phyloP scores from a whole-genome alignment of 2,113 vertebrate species.

The Eclectus roratus region DNA sequence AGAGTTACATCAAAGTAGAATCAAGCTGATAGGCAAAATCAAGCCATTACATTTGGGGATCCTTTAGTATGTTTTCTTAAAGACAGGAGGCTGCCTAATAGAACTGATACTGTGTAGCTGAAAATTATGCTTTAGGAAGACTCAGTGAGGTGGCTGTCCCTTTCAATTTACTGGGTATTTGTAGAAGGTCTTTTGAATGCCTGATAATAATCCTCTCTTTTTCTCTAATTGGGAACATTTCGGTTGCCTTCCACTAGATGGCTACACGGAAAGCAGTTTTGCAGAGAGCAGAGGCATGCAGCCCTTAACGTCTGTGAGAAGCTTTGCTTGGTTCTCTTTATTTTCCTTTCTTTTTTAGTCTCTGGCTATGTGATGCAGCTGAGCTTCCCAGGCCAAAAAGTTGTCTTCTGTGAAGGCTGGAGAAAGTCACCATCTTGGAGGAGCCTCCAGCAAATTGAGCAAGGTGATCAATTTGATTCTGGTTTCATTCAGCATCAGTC shows the following conservation, averaged over 20 bases:
- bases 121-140: background rate
- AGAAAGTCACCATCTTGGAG: background rate
- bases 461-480: background rate
- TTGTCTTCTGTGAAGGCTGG: accelerated
- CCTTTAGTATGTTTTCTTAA: background rate
- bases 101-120: background rate
- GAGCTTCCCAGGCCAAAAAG: background rate
- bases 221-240: background rate
- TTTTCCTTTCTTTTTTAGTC: background rate
- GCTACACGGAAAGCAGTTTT: slow-evolving; percentile 15
- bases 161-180: background rate
- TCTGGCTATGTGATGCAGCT: background rate
- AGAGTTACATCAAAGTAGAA: background rate
- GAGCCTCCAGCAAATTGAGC: background rate
- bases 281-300: background rate
- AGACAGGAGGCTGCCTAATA: background rate
- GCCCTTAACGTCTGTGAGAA: background rate
- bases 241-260: slow-evolving; percentile 49
- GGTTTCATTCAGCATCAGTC: accelerated
- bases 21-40: background rate
- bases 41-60: background rate
- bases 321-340: background rate
- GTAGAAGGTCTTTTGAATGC: background rate
- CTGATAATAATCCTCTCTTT: background rate
- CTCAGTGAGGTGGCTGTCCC: background rate